Evolutionary conservation across 2,113 vertebrate species (phyloP).

Genomic region (Spilogale gracilis): DNA sequence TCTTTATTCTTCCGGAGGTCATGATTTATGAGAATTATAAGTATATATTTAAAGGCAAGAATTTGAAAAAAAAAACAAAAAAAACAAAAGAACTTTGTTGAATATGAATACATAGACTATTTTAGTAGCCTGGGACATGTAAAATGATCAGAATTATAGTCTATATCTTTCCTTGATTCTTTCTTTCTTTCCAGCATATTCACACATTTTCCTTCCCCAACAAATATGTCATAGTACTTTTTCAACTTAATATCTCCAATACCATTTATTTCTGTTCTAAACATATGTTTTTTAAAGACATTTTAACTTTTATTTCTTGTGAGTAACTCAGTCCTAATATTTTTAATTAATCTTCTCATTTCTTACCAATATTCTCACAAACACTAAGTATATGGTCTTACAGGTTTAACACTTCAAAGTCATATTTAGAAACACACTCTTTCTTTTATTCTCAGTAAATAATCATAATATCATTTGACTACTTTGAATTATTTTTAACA

Average conservation of each 20-base stretch:
- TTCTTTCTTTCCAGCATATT: neutral
- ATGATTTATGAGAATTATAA: neutral
- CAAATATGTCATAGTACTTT: neutral
- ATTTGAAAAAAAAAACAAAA: neutral
- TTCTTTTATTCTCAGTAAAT: neutral
- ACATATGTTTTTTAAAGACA: neutral
- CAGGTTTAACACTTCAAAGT: neutral
- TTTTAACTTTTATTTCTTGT: neutral
- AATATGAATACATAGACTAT: neutral
- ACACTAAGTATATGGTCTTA: neutral
- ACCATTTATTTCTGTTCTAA: neutral
- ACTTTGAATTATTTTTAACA: neutral
- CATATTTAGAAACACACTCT: neutral
- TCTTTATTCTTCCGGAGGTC: neutral
- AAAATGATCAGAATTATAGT: neutral
- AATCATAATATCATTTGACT: neutral
- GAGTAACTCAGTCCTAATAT: neutral
- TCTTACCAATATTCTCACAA: neutral
- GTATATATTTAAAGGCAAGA: neutral
- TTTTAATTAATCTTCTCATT: neutral
- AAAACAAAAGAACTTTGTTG: neutral
- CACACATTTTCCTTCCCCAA: neutral
- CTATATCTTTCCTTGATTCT: neutral
- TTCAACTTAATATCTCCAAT: neutral
- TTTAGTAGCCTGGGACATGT: neutral